phyloP scores from a whole-genome alignment of 1,140 invertebrate species.

The Achroia grisella region DNA sequence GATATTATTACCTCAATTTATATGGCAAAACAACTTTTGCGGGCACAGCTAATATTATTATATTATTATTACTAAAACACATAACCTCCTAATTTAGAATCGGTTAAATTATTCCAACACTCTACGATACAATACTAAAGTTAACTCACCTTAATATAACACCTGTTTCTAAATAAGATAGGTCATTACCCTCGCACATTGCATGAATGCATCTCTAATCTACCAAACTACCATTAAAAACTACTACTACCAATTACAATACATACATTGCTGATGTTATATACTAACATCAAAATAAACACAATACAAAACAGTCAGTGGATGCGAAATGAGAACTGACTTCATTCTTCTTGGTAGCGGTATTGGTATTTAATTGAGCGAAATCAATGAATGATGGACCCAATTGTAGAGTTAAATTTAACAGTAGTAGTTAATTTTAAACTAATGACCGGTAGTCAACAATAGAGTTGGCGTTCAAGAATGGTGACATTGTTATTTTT shows the following conservation, averaged over 20 bases:
- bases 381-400: slow-evolving; percentile 30
- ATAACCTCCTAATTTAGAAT: background rate
- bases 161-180: slow-evolving; percentile 1
- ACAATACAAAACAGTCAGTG: background rate
- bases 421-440: background rate
- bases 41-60: too few relatives aligned
- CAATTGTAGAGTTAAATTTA: slow-evolving; percentile 4
- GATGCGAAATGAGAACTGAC: background rate
- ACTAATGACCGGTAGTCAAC: background rate
- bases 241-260: too few relatives aligned
- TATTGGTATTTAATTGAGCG: slow-evolving; percentile 30
- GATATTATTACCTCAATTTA: too few relatives aligned
- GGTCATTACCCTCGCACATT: background rate
- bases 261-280: slow-evolving; percentile 2
- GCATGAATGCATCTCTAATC: background rate
- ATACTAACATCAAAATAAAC: background rate
- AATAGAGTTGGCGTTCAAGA: too few relatives aligned
- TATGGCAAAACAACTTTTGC: too few relatives aligned
- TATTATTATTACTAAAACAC: too few relatives aligned
- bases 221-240: background rate
- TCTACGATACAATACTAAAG: background rate
- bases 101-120: background rate
- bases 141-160: background rate
- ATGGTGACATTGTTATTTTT: too few relatives aligned
- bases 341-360: slow-evolving; percentile 3